Evolutionary conservation across 2,797 vertebrate genomes (phyloP).

Genomic region (Enteromius treurensis): DNA sequence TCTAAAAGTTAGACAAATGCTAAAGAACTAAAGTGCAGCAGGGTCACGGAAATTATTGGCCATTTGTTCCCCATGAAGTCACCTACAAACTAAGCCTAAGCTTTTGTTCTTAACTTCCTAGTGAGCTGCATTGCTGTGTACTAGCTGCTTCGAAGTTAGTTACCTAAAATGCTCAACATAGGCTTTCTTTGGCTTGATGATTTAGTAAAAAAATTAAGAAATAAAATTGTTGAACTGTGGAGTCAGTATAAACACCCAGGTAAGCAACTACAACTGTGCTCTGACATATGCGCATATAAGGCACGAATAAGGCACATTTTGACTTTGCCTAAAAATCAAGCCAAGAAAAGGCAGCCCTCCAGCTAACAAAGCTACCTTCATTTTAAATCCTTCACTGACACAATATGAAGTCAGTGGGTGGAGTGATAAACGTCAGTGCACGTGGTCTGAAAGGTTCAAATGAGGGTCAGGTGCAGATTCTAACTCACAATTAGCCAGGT

Average conservation of each 20-base stretch:
- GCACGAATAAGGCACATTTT: neutral
- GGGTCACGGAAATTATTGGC: neutral
- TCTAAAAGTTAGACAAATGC: neutral
- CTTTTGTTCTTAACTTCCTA: neutral
- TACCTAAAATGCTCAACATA: neutral
- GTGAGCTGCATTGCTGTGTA: neutral
- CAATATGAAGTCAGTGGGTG: conserved; percentile 13
- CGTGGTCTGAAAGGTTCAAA: neutral
- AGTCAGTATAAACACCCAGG: neutral
- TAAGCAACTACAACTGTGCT: neutral
- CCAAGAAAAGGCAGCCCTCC: neutral
- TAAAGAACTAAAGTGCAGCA: neutral
- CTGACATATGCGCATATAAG: neutral
- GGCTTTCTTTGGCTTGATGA: neutral
- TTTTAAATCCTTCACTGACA: neutral
- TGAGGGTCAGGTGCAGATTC: conserved; percentile 12
- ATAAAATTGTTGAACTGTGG: too few relatives aligned
- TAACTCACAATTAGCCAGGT: conserved; percentile 1
- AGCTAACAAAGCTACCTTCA: neutral
- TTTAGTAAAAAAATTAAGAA: neutral
- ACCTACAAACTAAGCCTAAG: neutral
- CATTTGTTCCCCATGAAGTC: neutral
- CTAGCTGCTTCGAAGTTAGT: neutral
- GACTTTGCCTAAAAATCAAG: neutral
- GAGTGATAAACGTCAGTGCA: neutral